Evolutionary conservation across 30 jellyfish, hydroid and myxozoan species (phyloP).

Genomic region (Aurelia sp.): DNA sequence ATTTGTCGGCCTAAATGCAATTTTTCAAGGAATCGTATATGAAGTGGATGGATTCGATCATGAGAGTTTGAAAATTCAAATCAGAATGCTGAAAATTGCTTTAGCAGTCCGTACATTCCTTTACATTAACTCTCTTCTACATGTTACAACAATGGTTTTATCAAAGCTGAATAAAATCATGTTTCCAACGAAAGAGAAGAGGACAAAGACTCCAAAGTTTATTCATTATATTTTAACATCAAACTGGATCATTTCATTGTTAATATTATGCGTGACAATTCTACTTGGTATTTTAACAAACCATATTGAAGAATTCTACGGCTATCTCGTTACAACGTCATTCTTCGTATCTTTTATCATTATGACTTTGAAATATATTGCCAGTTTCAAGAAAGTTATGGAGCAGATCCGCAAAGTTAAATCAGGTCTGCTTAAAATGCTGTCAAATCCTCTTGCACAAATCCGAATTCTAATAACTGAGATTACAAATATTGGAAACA

Average conservation of each 20-base stretch:
- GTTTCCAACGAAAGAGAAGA: not conserved
- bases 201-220: not conserved
- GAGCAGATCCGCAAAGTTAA: slow-evolving; percentile 10
- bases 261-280: slow-evolving; percentile 7
- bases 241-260: slow-evolving; percentile 1
- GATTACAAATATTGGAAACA: too few species aligned
- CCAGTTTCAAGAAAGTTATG: slow-evolving; percentile 5
- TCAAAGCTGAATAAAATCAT: slow-evolving; percentile 17
- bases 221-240: not conserved
- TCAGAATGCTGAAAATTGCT: slow-evolving; percentile 11
- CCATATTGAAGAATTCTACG: slow-evolving; percentile 22
- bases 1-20: slow-evolving; percentile 29
- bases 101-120: slow-evolving; percentile 28
- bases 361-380: slow-evolving; percentile 1
- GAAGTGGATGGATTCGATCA: not conserved
- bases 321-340: slow-evolving; percentile 15
- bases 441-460: too few species aligned
- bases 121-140: slow-evolving; percentile 30
- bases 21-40: slow-evolving; percentile 39
- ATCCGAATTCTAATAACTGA: too few species aligned
- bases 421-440: not conserved
- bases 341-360: not conserved
- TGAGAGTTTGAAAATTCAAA: not conserved
- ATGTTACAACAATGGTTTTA: not conserved
- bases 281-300: not conserved